A percentile compares a stretch with the other conserved stretches of the same genome.
Evolutionary conservation across 2,797 vertebrate species (phyloP).

Genomic region (Ateles fusciceps): DNA sequence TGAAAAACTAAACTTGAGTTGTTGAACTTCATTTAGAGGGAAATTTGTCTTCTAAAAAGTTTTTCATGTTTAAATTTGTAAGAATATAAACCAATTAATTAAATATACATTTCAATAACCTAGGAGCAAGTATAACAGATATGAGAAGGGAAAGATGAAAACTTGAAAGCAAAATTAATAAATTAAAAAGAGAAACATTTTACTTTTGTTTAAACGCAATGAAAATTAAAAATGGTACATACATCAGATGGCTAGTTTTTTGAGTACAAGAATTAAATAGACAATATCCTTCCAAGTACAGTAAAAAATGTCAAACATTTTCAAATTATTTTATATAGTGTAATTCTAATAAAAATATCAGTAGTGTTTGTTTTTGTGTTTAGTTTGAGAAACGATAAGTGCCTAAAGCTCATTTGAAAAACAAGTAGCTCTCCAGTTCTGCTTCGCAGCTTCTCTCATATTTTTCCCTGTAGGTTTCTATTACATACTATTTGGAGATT

Average conservation of each 20-base stretch:
- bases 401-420: not conserved
- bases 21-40: not conserved
- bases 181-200: not conserved
- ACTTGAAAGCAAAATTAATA: not conserved
- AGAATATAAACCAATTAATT: not conserved
- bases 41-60: not conserved
- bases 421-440: not conserved
- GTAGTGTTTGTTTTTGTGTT: not conserved
- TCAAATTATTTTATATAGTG: not conserved
- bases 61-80: not conserved
- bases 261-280: not conserved
- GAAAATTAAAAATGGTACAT: not conserved
- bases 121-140: not conserved
- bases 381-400: not conserved
- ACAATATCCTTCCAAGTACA: not conserved
- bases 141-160: not conserved
- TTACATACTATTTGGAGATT: not conserved
- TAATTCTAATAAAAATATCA: not conserved
- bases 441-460: not conserved
- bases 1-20: not conserved
- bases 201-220: not conserved
- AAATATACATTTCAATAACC: not conserved
- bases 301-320: not conserved
- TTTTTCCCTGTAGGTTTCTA: not conserved
- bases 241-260: not conserved